Evolutionary conservation across 2,113 vertebrate species (phyloP).

Genomic region (Parus major): DNA sequence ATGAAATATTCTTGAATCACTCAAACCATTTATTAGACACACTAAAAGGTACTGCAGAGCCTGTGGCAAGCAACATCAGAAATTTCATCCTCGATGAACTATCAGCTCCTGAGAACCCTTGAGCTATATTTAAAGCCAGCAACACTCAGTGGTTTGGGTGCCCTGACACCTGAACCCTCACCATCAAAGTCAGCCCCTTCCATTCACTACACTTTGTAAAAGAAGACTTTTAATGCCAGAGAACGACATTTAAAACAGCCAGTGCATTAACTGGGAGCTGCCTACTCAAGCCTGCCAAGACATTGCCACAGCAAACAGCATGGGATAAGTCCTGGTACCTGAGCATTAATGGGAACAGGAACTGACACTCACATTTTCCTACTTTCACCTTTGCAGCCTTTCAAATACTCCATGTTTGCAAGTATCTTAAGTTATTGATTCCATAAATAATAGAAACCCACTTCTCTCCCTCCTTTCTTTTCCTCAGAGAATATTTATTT

Average conservation of each 20-base stretch:
- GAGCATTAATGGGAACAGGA: background rate
- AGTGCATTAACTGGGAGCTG: conserved; percentile 47
- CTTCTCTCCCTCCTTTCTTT: background rate
- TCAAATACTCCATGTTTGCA: background rate
- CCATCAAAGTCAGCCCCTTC: background rate
- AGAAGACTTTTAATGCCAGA: background rate
- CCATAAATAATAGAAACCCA: background rate
- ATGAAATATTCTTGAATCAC: background rate
- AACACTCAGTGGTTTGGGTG: background rate
- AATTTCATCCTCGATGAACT: background rate
- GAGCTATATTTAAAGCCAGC: background rate
- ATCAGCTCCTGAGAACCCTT: background rate
- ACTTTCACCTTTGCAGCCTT: background rate
- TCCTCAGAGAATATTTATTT: background rate
- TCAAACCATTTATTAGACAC: background rate
- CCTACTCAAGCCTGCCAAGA: background rate
- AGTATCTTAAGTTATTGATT: background rate
- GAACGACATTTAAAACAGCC: conserved; percentile 1
- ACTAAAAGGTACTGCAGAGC: background rate
- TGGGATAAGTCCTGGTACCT: background rate
- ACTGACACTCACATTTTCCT: background rate
- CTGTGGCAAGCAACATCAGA: background rate
- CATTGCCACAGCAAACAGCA: background rate
- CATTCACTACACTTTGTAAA: background rate
- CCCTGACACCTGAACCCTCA: background rate